phyloP scores from a whole-genome alignment of 2,888 invertebrate species.

The Podabrus alpinus region DNA sequence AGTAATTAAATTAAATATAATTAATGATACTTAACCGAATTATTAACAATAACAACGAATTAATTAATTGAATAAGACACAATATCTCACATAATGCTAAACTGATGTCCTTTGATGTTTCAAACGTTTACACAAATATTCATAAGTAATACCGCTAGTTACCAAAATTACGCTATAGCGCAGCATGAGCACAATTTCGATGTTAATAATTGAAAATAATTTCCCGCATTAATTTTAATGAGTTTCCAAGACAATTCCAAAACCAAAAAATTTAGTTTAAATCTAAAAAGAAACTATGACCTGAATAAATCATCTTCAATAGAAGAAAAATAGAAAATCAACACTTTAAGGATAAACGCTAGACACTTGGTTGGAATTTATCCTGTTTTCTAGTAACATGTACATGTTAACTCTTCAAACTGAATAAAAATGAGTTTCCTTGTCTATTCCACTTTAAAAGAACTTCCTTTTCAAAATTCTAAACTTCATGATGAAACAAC shows the following conservation, averaged over 20 bases:
- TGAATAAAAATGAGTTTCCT: neutral
- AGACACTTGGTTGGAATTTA: neutral
- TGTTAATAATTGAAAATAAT: neutral
- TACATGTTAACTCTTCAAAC: neutral
- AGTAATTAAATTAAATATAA: neutral
- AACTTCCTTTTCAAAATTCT: neutral
- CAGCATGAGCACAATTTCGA: neutral
- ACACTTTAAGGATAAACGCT: neutral
- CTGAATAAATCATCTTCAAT: neutral
- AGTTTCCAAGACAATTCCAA: neutral
- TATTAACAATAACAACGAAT: neutral
- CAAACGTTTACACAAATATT: neutral
- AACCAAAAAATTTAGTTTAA: neutral
- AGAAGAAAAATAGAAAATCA: neutral
- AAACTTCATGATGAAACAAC: too few relatives aligned
- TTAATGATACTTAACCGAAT: neutral
- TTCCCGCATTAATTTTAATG: neutral
- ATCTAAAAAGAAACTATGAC: too few relatives aligned
- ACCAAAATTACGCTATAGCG: neutral
- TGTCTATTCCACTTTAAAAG: neutral
- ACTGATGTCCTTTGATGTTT: neutral
- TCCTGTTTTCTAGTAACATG: neutral
- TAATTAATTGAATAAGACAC: neutral
- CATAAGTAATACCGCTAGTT: neutral
- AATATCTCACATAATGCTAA: neutral